Base-by-base conservation (phyloP, 35 echinoderm and acorn worm species). In the Ophiothrix spiculata region DNA sequence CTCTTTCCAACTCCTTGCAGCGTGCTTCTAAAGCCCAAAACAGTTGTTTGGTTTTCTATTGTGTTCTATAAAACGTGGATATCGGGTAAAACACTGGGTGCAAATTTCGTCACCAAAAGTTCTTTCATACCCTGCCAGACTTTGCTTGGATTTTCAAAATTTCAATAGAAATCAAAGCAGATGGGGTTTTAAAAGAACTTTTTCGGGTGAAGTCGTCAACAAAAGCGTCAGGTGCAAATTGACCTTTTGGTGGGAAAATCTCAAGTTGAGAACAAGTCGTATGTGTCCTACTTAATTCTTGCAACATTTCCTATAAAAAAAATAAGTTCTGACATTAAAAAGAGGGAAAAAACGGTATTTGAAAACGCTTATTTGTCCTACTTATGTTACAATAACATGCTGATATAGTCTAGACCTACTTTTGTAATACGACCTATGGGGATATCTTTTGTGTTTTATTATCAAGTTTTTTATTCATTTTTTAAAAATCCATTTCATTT, bases 1-100 rank as follows among this genome's bases (percentile, higher is more conserved):
- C n/a, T n/a, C 29, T n/a, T 69, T n/a, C 60, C 60, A 6, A 25
- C 17, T 69, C 60, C 60, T 25, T 28, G 1, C 8, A n/a, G n/a
- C n/a, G n/a, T n/a, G n/a, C n/a, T n/a, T n/a, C n/a, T n/a, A n/a
- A n/a, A n/a, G n/a, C n/a, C n/a, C 60, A 69, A n/a, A 69, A 15
- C 60, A 69, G 60, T 69, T 54, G 23, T 69, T 69, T 69, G 29
- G 60, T 25, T 69, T 69, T 69, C 60, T 69, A 69, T 69, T 69
- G 60, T 69, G 60, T 69, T 10, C 23, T 1, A 25, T 25, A 69
- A 69, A 2, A 69, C 60, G 23, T 69, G 23, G 60, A 28, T 69
- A 69, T 69, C 60, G 25, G 60, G 60, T 69, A 25, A 25, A 69
- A 15, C 60, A n/a, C n/a, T n/a, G 6, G 23, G 60, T 69, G 60